These are phyloP conservation scores for Lasioglossum lativentre DNA, from an alignment of 2,888 invertebrate species.

Conservation along the genomic window DNA sequence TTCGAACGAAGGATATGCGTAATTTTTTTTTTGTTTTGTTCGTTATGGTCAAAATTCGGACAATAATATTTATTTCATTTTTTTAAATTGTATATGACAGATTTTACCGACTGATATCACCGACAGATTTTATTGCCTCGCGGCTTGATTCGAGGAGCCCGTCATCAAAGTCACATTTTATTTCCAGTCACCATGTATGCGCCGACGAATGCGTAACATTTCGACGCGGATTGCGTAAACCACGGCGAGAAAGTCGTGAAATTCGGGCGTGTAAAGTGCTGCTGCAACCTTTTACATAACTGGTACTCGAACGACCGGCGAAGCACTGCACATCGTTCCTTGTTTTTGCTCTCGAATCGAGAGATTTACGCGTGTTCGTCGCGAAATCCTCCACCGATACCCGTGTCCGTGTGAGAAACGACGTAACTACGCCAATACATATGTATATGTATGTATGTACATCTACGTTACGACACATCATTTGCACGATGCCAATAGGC, in stretches of 20 bases:
- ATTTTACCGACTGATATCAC: too few species aligned
- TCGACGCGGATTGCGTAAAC: constrained; percentile 39
- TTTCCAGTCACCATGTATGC: constrained; percentile 33
- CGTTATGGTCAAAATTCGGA: too few species aligned
- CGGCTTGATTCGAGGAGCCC: not conserved
- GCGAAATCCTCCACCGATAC: not conserved
- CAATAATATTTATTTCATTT: too few species aligned
- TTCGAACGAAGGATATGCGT: too few species aligned
- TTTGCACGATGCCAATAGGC: not conserved
- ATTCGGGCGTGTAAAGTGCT: constrained; percentile 39
- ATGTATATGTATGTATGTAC: not conserved
- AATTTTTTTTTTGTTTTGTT: too few species aligned
- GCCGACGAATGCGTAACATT: constrained; percentile 32
- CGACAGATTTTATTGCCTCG: not conserved
- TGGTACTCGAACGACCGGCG: constrained; percentile 10
- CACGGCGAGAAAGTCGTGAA: constrained; percentile 39
- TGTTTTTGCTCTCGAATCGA: constrained; percentile 13
- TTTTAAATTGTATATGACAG: too few species aligned
- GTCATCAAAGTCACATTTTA: not conserved
- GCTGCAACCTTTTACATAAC: constrained; percentile 40
- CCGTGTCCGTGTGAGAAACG: not conserved
- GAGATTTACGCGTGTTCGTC: not conserved
- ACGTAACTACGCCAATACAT: constrained; percentile 1
- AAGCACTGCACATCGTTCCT: constrained; percentile 16
- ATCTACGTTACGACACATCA: not conserved